A percentile compares a stretch with the other conserved stretches of the same genome.
phyloP scores from a whole-genome alignment of 2,888 invertebrate species.

The Sphecodes monilicornis region DNA sequence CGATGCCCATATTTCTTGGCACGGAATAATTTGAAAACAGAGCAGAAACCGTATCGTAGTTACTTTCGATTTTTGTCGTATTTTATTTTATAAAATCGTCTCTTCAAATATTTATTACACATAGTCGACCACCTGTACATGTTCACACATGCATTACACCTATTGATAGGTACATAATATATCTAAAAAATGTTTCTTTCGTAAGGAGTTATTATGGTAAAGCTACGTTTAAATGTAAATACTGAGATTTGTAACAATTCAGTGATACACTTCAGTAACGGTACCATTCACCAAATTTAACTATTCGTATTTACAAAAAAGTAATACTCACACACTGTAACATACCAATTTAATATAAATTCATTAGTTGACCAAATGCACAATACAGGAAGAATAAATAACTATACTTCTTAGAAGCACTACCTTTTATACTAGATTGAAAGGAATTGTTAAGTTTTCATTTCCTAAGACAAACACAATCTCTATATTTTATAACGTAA shows the following conservation, averaged over 20 bases:
- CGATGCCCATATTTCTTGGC: neutral
- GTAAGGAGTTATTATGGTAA: conserved; percentile 31
- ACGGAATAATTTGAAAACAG: neutral
- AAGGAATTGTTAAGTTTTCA: conserved; percentile 37
- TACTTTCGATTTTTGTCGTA: neutral
- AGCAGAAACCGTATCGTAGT: neutral
- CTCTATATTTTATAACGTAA: conserved; percentile 26
- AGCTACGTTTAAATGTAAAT: conserved; percentile 37
- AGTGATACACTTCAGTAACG: conserved; percentile 16
- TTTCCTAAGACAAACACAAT: conserved; percentile 23
- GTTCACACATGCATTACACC: conserved; percentile 10
- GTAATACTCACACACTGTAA: conserved; percentile 46
- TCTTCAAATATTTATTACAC: neutral
- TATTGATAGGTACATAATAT: conserved; percentile 18
- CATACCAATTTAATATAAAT: conserved; percentile 51
- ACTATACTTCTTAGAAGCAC: conserved; percentile 21
- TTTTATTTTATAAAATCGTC: neutral
- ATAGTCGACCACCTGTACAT: neutral
- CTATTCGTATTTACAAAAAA: conserved; percentile 29
- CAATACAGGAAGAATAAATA: conserved; percentile 28
- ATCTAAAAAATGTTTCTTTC: conserved; percentile 20
- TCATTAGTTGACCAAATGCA: conserved; percentile 34
- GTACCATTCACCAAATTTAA: conserved; percentile 19
- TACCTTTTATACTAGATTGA: conserved; percentile 30
- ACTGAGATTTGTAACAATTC: conserved; percentile 25